Percentiles rank a stretch among this genome's conserved stretches.
These are phyloP conservation scores for Leucoraja erinaceus DNA, from an alignment of 2,113 vertebrate species.

Conservation along the genomic window DNA sequence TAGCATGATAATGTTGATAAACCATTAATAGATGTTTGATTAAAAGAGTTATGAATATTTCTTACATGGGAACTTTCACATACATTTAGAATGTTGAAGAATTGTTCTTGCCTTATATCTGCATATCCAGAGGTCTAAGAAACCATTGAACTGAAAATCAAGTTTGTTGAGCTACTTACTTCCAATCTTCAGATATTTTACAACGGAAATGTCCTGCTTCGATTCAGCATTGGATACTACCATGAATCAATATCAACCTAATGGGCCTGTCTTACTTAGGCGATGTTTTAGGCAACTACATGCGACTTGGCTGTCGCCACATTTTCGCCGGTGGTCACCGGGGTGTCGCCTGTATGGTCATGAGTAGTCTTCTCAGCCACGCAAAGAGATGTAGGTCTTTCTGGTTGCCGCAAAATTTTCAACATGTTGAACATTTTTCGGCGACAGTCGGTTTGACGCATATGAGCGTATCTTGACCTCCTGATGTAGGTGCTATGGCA, in stretches of 20 bases:
- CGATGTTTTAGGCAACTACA: too few relatives aligned
- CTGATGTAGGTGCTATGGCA: too few relatives aligned
- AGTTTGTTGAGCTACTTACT: not conserved
- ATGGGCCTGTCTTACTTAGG: too few relatives aligned
- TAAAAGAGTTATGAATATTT: not conserved
- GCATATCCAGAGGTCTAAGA: not conserved
- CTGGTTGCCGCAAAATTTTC: too few relatives aligned
- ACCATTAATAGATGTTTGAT: not conserved
- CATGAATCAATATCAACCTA: not conserved
- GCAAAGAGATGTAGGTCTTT: too few relatives aligned
- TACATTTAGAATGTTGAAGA: not conserved
- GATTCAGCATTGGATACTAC: not conserved
- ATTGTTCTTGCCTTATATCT: not conserved
- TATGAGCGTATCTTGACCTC: too few relatives aligned
- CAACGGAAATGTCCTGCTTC: not conserved
- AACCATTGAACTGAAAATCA: not conserved
- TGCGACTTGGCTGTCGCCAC: too few relatives aligned
- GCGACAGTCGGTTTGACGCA: too few relatives aligned
- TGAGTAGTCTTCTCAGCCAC: too few relatives aligned
- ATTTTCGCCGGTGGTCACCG: too few relatives aligned
- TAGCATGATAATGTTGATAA: not conserved
- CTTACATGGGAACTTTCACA: not conserved
- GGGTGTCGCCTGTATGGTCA: too few relatives aligned
- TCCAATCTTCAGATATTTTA: not conserved
- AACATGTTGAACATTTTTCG: too few relatives aligned